These are phyloP conservation scores for Novumbra hubbsi DNA, from an alignment of 2,797 vertebrate species.

Conservation along the genomic window DNA sequence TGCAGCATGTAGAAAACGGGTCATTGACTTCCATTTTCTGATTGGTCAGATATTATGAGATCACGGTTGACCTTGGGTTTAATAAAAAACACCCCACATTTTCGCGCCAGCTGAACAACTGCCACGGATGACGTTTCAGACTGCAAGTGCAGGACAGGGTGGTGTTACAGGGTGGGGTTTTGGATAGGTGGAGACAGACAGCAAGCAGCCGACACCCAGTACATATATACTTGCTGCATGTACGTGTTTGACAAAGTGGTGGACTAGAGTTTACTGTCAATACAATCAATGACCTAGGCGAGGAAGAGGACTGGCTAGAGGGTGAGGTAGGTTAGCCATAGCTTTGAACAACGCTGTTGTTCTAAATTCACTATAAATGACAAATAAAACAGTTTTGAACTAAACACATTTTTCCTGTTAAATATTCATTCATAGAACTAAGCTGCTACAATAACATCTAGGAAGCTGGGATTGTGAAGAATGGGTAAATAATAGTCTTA, in stretches of 20 bases:
- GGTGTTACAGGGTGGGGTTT: not conserved
- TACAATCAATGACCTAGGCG: constrained; percentile 5
- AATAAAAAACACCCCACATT: no score
- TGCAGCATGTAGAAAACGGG: no score
- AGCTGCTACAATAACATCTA: not conserved
- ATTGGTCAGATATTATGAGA: no score
- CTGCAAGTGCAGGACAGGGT: not conserved
- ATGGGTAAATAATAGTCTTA: not conserved
- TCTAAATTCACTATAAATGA: not conserved
- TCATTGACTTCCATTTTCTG: no score
- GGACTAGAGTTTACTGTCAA: not conserved
- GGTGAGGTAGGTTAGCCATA: constrained; percentile 2
- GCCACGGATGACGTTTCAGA: no score
- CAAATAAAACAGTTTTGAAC: not conserved
- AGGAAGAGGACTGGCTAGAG: not conserved
- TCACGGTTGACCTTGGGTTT: no score
- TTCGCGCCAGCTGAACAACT: no score
- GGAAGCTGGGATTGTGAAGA: not conserved
- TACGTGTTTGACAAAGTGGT: constrained; percentile 3
- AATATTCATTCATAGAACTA: not conserved
- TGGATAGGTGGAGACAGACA: constrained; percentile 14
- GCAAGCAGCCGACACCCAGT: constrained; percentile 2
- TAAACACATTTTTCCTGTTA: not conserved
- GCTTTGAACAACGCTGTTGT: not conserved
- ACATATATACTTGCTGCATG: constrained; percentile 17